Conservation (phyloP, 2,888 invertebrate genomes). For the Drosophila picticornis region DNA sequence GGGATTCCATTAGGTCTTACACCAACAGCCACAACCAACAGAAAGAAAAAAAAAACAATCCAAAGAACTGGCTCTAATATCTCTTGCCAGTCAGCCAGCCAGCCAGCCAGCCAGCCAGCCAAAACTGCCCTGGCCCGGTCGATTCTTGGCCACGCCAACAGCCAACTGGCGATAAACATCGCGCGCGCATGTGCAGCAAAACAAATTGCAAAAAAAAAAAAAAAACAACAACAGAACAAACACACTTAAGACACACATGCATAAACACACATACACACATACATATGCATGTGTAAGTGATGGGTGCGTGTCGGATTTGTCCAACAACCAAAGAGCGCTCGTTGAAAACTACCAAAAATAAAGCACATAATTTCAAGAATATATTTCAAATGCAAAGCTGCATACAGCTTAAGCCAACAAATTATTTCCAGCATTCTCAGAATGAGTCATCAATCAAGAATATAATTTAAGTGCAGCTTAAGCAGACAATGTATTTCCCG, state of each 20-base stretch:
- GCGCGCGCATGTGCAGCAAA: conserved; percentile 71
- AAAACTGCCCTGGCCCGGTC: conserved; percentile 16
- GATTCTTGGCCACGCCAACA: conserved; percentile 40
- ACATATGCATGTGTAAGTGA: conserved; percentile 10
- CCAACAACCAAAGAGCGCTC: not conserved
- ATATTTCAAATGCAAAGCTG: not conserved
- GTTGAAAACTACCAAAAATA: not conserved
- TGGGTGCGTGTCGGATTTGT: conserved; percentile 9
- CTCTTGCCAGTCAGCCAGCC: conserved; percentile 19
- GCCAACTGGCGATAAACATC: conserved; percentile 62
- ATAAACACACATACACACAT: not conserved
- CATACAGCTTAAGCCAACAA: not conserved
- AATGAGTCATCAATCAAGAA: not conserved
- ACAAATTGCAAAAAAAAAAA: conserved; percentile 69
- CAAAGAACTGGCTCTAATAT: conserved; percentile 61
- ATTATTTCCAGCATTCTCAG: not conserved
- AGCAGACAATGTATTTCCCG: not conserved
- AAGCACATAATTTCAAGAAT: not conserved
- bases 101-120: conserved; percentile 4
- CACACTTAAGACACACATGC: conserved; percentile 1
- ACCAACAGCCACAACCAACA: conserved; percentile 45
- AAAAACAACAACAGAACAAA: conserved; percentile 18
- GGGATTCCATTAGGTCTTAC: conserved; percentile 81
- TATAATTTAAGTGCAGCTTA: not conserved
- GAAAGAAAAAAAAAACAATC: conserved; percentile 29